Conservation (phyloP, 2,113 vertebrate genomes). For the Acanthisitta chloris region DNA sequence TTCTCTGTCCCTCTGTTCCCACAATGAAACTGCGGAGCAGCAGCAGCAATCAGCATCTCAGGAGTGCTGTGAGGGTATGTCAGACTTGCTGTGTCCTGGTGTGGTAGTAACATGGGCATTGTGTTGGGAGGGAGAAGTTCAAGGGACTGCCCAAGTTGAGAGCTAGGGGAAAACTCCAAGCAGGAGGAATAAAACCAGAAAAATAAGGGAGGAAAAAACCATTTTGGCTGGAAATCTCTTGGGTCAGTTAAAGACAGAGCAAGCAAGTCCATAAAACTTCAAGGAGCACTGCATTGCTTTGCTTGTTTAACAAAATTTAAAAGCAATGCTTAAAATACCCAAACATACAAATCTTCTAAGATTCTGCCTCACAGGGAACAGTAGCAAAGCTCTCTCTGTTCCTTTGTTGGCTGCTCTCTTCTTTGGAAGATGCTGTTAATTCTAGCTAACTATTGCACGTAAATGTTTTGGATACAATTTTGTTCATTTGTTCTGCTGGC, state of each 20-base stretch:
- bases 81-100: neutral
- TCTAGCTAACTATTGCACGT: neutral
- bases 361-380: neutral
- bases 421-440: neutral
- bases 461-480: neutral
- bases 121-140: neutral
- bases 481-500: neutral
- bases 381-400: neutral
- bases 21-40: neutral
- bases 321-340: neutral
- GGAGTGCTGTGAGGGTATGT: neutral
- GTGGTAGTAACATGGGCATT: accelerated
- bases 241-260: neutral
- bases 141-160: neutral
- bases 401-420: neutral
- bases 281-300: neutral
- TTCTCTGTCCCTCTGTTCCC: neutral
- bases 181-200: neutral
- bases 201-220: accelerated
- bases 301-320: neutral
- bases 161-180: neutral
- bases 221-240: neutral
- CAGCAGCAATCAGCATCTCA: neutral
- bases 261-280: neutral
- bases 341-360: neutral